Evolutionary conservation across 2,888 invertebrate species (phyloP), one percentile per base, ranked within the genome.

Genomic region (Celastrina argiolus): DNA sequence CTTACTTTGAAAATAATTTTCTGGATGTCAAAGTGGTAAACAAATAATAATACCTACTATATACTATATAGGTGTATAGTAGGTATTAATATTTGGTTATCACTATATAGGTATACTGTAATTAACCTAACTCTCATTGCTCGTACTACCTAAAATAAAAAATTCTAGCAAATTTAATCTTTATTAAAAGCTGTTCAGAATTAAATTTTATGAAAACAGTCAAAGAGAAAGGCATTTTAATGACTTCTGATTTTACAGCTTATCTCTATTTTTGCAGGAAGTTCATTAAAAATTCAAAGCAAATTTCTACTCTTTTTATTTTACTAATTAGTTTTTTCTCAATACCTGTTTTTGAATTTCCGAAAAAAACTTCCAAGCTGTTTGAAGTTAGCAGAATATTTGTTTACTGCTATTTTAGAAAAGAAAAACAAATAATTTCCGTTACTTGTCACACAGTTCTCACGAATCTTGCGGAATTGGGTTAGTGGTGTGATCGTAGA

Each of bases 401-500:
- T 51, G 26, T 26, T 51, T 51, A 51, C 51, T 51, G 51, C 51
- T 51, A 51, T 51, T 26, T 51, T 51, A 26, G 22, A 51, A 22
- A 12, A 51, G 18, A 51, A 51, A 51, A 51, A 51, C 22, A 26
- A 51, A 51, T 26, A 45, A 18, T 12, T 22, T 51, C 51, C 51
- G 51, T 51, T 51, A 51, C 10, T 12, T 51, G 22, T 51, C 51
- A 22, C 22, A 22, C 51, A 22, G 22, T 22, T 51, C 51, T 51
- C 51, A 51, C 51, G 51, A 51, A 51, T 26, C 14, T 51, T 12
- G 12, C 51, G 6, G 51, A 51, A 51, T 22, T 51, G 51, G 51
- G 51, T 51, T 51, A 51, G 26, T 51, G 51, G 51, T 51, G 51
- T 51, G 51, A 51, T 51, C 51, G 12, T 51, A 51, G 51, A 51